These are phyloP conservation scores for Coregonus sp. DNA, from an alignment of 2,797 vertebrate genomes.

Conservation along the genomic window DNA sequence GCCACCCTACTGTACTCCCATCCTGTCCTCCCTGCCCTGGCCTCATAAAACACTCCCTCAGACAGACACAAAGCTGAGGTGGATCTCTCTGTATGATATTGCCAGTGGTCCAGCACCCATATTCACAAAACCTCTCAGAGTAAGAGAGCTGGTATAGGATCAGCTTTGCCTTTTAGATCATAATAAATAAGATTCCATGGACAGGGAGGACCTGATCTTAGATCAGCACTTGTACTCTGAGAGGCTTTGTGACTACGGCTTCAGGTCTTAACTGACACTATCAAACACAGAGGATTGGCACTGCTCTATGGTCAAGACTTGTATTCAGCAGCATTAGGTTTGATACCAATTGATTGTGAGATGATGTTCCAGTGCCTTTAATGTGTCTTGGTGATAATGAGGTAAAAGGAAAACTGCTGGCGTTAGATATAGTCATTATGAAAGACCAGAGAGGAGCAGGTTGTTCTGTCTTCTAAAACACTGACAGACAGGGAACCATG, in stretches of 20 bases:
- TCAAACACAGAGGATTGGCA: neutral
- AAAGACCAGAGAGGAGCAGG: neutral
- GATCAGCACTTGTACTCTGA: too few relatives aligned
- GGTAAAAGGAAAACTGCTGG: constrained; percentile 19
- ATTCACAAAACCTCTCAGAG: too few relatives aligned
- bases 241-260: too few relatives aligned
- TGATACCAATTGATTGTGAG: constrained; percentile 22
- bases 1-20: constrained; percentile 20
- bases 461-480: neutral
- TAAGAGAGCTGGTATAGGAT: too few relatives aligned
- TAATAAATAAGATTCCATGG: too few relatives aligned
- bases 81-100: neutral
- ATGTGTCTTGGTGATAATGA: constrained; percentile 21
- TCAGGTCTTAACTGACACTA: neutral
- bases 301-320: constrained; percentile 15
- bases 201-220: too few relatives aligned
- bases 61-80: neutral
- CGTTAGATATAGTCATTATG: constrained; percentile 24
- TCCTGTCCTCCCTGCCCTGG: constrained; percentile 1
- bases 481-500: neutral
- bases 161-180: too few relatives aligned
- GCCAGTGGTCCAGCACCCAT: too few relatives aligned
- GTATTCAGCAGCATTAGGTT: constrained; percentile 11
- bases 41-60: neutral
- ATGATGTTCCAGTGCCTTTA: constrained; percentile 28